phyloP scores from a whole-genome alignment of 2,113 vertebrate genomes.

The Mobula hypostoma region DNA sequence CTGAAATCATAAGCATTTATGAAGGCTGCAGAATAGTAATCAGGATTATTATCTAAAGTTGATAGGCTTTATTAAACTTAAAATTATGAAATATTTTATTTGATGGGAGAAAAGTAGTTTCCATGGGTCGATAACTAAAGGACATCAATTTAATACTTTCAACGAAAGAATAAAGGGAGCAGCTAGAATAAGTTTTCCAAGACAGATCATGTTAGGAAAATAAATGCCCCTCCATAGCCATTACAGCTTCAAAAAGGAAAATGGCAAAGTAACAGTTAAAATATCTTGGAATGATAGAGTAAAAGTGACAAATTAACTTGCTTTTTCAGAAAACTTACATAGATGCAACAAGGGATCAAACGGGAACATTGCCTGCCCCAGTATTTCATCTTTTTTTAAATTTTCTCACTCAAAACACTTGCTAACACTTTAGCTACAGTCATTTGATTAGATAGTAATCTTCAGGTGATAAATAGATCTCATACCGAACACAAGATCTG shows the following conservation, averaged over 20 bases:
- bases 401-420: not conserved
- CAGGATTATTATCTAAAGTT: not conserved
- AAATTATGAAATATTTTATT: not conserved
- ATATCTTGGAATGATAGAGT: not conserved
- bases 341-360: not conserved
- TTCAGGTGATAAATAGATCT: not conserved
- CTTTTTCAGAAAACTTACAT: not conserved
- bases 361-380: not conserved
- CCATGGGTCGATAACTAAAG: not conserved
- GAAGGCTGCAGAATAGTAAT: not conserved
- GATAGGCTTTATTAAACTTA: not conserved
- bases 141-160: not conserved
- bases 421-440: too few species aligned
- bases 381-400: not conserved
- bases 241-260: not conserved
- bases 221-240: not conserved
- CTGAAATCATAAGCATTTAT: not conserved
- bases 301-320: not conserved
- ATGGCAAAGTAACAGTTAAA: not conserved
- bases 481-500: not conserved
- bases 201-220: not conserved
- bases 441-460: too few species aligned
- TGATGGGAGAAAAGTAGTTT: not conserved
- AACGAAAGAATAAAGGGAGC: not conserved
- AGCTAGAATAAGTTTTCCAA: not conserved